phyloP scores from a whole-genome alignment of 2,888 invertebrate genomes.

The Dilophus febrilis region DNA sequence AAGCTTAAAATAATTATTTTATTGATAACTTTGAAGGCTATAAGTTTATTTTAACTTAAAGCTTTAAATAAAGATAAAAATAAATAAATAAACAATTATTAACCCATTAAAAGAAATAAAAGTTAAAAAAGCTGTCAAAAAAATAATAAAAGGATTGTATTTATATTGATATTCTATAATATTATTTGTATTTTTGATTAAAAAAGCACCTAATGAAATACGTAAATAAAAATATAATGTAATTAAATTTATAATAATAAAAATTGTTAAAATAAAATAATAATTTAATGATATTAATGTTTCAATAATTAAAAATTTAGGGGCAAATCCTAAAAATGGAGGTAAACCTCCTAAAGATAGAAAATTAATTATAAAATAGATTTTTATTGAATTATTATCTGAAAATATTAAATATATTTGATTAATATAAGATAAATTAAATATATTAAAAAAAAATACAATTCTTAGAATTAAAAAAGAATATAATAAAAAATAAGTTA shows the following conservation, averaged over 20 bases:
- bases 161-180: too few relatives aligned
- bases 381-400: constrained; percentile 29
- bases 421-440: constrained; percentile 34
- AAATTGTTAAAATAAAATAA: constrained; percentile 27
- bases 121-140: too few relatives aligned
- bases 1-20: too few relatives aligned
- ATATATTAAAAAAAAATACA: constrained; percentile 31
- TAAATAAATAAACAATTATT: too few relatives aligned
- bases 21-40: too few relatives aligned
- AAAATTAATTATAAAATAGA: constrained; percentile 35
- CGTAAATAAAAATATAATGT: constrained; percentile 35
- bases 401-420: constrained; percentile 32
- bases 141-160: too few relatives aligned
- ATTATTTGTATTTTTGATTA: too few relatives aligned
- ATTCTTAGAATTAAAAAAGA: constrained; percentile 31
- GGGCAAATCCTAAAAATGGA: constrained; percentile 36
- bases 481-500: constrained; percentile 33
- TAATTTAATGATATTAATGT: constrained; percentile 28
- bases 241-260: constrained; percentile 33
- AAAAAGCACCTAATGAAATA: constrained; percentile 18
- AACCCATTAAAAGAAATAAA: too few relatives aligned
- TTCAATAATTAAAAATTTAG: constrained; percentile 25
- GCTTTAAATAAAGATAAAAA: too few relatives aligned
- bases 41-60: too few relatives aligned
- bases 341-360: constrained; percentile 40